Evolutionary conservation across 2,888 invertebrate genomes (phyloP).

Genomic region (Clunio marinus): DNA sequence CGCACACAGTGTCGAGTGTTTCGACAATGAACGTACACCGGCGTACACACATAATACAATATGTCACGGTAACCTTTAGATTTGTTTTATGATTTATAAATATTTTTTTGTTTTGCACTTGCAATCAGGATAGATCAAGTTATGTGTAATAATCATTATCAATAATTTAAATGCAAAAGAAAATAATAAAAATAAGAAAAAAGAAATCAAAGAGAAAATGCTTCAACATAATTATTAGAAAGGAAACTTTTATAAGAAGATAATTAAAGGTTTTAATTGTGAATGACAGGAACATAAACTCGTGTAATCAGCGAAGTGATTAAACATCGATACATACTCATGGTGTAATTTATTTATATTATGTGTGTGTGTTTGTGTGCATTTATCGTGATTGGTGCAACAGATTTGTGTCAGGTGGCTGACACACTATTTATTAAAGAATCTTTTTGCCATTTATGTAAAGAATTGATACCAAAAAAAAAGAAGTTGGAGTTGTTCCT

Average conservation of each 20-base stretch:
- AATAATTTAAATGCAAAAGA: too few relatives aligned
- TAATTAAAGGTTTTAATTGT: background rate
- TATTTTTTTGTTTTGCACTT: too few relatives aligned
- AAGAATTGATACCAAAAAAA: background rate
- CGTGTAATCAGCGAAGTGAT: conserved; percentile 2
- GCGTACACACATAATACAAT: conserved; percentile 29
- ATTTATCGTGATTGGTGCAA: background rate
- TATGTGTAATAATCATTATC: too few relatives aligned
- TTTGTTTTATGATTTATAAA: background rate
- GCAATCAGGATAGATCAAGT: too few relatives aligned
- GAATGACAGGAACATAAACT: background rate
- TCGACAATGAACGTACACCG: conserved; percentile 30
- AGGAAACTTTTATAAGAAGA: too few relatives aligned
- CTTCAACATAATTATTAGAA: too few relatives aligned
- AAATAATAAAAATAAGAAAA: too few relatives aligned
- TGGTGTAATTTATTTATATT: too few relatives aligned
- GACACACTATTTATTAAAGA: too few relatives aligned
- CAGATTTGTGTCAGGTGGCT: background rate
- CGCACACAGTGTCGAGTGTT: conserved; percentile 21
- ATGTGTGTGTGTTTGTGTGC: background rate
- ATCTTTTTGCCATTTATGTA: background rate
- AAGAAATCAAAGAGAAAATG: background rate
- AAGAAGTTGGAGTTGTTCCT: background rate
- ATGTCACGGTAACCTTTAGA: conserved; percentile 28
- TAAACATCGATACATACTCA: too few relatives aligned